phyloP scores from a whole-genome alignment of 2,888 invertebrate genomes.

The Ochropacha duplaris region DNA sequence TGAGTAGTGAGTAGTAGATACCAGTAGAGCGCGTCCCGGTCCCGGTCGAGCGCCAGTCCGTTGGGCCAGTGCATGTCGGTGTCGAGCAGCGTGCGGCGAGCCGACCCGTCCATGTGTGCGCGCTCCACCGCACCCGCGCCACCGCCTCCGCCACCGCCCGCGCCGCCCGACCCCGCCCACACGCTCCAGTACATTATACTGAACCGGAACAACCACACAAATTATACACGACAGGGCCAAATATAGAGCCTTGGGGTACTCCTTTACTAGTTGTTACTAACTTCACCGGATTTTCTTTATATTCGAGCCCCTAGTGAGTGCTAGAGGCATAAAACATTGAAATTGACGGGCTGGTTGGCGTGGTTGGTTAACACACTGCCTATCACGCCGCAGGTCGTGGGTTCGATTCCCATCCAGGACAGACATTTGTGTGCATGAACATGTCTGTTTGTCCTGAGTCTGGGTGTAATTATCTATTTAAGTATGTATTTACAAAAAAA shows the following conservation, averaged over 20 bases:
- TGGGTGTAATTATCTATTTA: too few species aligned
- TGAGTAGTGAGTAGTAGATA: slow-evolving; percentile 10
- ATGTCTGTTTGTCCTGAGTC: too few species aligned
- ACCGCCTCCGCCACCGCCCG: slow-evolving; percentile 84
- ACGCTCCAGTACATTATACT: slow-evolving; percentile 90
- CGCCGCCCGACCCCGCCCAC: slow-evolving; percentile 79
- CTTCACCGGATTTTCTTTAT: not conserved
- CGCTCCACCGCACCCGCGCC: slow-evolving; percentile 84
- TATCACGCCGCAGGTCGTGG: too few species aligned
- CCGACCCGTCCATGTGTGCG: slow-evolving; percentile 89
- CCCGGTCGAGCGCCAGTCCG: slow-evolving; percentile 83
- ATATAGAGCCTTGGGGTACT: not conserved
- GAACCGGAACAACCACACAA: slow-evolving; percentile 10
- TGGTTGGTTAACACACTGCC: too few species aligned
- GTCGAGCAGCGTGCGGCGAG: slow-evolving; percentile 80
- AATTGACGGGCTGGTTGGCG: too few species aligned
- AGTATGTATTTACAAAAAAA: too few species aligned
- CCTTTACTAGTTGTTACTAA: not conserved
- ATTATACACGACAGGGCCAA: not conserved
- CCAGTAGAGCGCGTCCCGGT: slow-evolving; percentile 59
- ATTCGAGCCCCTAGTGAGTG: not conserved
- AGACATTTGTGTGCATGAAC: too few species aligned
- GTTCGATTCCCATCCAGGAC: too few species aligned
- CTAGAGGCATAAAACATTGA: too few species aligned
- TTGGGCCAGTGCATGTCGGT: slow-evolving; percentile 87